These are phyloP conservation scores for Clamator glandarius DNA, from an alignment of 2,797 vertebrate species.

Conservation along the genomic window DNA sequence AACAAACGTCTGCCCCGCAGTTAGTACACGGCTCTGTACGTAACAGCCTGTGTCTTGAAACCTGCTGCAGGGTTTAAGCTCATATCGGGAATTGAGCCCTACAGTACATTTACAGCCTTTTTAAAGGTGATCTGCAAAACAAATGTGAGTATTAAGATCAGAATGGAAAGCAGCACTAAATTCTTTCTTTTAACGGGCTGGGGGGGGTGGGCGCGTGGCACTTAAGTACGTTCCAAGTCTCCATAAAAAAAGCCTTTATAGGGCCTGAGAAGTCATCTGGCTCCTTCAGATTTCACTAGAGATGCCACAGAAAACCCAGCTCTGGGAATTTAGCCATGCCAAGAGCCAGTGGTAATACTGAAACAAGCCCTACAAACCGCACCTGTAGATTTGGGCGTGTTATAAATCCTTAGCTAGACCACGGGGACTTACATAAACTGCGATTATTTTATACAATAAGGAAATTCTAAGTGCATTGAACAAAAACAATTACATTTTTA, in stretches of 20 bases:
- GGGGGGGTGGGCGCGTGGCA: background rate
- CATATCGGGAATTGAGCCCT: constrained; percentile 31
- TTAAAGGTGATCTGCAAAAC: constrained; percentile 64
- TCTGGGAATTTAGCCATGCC: constrained; percentile 21
- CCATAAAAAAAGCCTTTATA: constrained; percentile 48
- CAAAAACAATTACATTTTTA: background rate
- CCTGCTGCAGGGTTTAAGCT: constrained; percentile 29
- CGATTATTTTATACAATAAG: constrained; percentile 16
- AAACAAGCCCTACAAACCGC: background rate
- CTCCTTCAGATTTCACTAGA: constrained; percentile 3
- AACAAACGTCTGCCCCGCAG: background rate
- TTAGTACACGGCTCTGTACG: background rate
- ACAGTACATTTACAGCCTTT: constrained; percentile 35
- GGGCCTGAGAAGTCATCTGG: constrained; percentile 39
- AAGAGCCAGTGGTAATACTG: constrained; percentile 9
- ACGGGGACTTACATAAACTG: background rate
- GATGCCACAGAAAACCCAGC: background rate
- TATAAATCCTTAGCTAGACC: background rate
- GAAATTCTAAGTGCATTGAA: background rate
- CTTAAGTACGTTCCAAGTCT: constrained; percentile 37
- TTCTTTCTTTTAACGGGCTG: constrained; percentile 30
- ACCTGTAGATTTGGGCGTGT: constrained; percentile 34
- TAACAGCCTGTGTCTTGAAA: background rate
- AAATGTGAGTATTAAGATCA: constrained; percentile 60
- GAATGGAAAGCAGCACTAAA: constrained; percentile 30